Conservation (phyloP, 2,113 vertebrate species). For the Phyllostomus discolor region DNA sequence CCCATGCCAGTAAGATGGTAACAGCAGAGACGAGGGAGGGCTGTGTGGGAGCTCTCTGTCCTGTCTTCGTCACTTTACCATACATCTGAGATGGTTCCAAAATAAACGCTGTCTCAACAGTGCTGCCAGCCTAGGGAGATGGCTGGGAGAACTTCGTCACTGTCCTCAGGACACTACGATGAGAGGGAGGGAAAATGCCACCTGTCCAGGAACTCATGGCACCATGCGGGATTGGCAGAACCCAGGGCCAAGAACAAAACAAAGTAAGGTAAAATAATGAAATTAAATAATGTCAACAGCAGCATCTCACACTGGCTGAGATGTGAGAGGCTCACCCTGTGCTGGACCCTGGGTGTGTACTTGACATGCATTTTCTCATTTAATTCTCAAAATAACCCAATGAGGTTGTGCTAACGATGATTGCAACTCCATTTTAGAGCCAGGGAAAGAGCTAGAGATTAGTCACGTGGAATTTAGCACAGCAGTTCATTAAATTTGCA, state of each 20-base stretch:
- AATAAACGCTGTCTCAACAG: background rate
- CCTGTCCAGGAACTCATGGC: accelerated
- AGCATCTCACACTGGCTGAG: background rate
- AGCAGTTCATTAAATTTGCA: accelerated
- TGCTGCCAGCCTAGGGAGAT: background rate
- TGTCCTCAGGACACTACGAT: accelerated
- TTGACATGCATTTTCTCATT: background rate
- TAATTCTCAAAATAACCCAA: background rate
- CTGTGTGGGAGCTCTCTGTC: background rate
- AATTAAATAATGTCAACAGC: accelerated
- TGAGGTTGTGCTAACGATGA: background rate
- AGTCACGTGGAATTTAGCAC: background rate
- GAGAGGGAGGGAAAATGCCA: background rate
- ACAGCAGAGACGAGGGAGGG: accelerated
- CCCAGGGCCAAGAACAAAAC: background rate
- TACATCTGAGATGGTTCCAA: background rate
- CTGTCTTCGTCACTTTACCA: background rate
- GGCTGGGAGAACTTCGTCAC: background rate
- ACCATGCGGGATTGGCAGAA: accelerated
- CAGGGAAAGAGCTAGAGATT: background rate
- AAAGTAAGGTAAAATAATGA: background rate
- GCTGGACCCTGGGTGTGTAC: accelerated
- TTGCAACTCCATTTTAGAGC: background rate
- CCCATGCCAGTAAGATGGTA: accelerated
- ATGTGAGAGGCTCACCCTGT: accelerated